A percentile compares a stretch with the other conserved stretches of the same genome.
Evolutionary conservation across 1,140 invertebrate genomes (phyloP).

Genomic region (Lordiphosa stackelbergi): DNA sequence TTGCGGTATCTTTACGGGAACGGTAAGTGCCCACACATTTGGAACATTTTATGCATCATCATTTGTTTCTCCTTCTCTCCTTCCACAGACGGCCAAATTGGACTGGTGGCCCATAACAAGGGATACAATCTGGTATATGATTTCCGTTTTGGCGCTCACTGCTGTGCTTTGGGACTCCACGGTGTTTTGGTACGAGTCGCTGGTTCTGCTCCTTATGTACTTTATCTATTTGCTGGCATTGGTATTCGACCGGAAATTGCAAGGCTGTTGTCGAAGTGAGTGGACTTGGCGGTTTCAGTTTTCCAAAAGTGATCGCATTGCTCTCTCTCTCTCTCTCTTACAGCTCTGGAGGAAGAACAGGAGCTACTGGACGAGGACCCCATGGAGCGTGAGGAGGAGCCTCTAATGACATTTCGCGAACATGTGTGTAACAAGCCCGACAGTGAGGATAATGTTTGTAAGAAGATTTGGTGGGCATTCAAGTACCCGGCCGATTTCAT

Average conservation of each 20-base stretch:
- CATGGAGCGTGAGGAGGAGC: conserved; percentile 16
- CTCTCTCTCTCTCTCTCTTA: background rate
- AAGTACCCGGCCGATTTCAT: conserved; percentile 38
- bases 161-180: conserved; percentile 9
- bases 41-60: background rate
- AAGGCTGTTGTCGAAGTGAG: conserved; percentile 11
- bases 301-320: no score
- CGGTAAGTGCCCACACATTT: conserved; percentile 11
- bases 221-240: conserved; percentile 10
- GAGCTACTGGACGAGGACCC: conserved; percentile 35
- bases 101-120: conserved; percentile 92
- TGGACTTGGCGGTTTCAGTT: no score
- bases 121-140: conserved; percentile 88
- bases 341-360: background rate
- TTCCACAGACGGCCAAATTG: conserved; percentile 16
- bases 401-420: conserved; percentile 18
- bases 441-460: background rate
- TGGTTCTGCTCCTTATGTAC: conserved; percentile 2
- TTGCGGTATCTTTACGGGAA: conserved; percentile 83
- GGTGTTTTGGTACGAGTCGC: conserved; percentile 5
- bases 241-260: conserved; percentile 18
- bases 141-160: conserved; percentile 18
- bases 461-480: conserved; percentile 31
- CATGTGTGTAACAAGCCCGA: conserved; percentile 18
- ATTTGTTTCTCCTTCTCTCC: background rate